These are phyloP conservation scores for Homalodisca vitripennis DNA, from an alignment of 1,140 invertebrate species.

Conservation along the genomic window DNA sequence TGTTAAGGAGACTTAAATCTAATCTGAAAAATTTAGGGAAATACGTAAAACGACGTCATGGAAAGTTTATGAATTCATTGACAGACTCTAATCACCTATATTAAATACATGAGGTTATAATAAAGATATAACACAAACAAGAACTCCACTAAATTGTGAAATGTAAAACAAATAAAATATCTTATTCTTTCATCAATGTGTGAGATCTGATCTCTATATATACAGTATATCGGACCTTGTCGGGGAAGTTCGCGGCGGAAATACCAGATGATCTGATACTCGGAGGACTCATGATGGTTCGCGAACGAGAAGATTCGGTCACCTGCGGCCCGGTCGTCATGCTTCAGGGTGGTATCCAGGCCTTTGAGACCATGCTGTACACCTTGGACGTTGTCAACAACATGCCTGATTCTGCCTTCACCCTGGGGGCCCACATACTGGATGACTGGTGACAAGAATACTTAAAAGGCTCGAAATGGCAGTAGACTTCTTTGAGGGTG, in stretches of 20 bases:
- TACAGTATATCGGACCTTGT: too few species aligned
- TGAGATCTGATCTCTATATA: too few species aligned
- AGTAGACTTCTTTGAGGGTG: conserved; percentile 96
- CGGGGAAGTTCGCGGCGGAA: conserved; percentile 76
- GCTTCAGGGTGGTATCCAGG: conserved; percentile 91
- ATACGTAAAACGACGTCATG: too few species aligned
- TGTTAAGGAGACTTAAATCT: too few species aligned
- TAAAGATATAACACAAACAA: too few species aligned
- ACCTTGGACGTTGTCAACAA: conserved; percentile 83
- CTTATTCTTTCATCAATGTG: too few species aligned
- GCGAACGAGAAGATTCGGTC: conserved; percentile 80
- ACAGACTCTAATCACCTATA: too few species aligned
- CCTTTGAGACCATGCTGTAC: conserved; percentile 89
- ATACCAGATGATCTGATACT: conserved; percentile 82
- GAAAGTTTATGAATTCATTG: too few species aligned
- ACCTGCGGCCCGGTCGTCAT: conserved; percentile 89
- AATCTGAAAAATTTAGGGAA: too few species aligned
- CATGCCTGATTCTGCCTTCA: conserved; percentile 64
- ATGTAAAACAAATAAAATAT: too few species aligned
- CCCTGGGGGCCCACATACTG: conserved; percentile 83
- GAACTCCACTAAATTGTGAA: too few species aligned
- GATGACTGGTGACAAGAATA: conserved; percentile 97
- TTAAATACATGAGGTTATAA: too few species aligned
- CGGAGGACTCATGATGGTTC: conserved; percentile 94
- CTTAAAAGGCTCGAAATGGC: conserved; percentile 95